These are phyloP conservation scores for Melanostigma gelatinosum DNA, from an alignment of 2,113 vertebrate species.

Conservation along the genomic window DNA sequence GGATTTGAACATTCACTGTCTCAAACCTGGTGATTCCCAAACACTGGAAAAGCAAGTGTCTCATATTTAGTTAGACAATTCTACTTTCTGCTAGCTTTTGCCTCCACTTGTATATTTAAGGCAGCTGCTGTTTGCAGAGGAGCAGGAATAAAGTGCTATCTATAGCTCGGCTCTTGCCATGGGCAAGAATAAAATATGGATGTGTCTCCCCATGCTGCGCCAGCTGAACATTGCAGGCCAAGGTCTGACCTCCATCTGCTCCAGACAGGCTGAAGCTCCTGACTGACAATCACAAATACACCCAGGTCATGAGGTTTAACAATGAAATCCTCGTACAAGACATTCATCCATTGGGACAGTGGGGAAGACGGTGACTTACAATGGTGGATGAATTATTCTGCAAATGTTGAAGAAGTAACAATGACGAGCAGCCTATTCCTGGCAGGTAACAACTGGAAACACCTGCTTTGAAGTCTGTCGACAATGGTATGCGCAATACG, in stretches of 20 bases:
- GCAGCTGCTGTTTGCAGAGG: conserved; percentile 54
- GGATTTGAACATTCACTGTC: conserved; percentile 41
- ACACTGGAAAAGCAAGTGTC: conserved; percentile 52
- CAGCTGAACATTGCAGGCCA: conserved; percentile 49
- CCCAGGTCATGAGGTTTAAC: neutral
- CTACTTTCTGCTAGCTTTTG: conserved; percentile 35
- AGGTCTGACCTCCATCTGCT: conserved; percentile 65
- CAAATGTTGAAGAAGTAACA: conserved; percentile 42
- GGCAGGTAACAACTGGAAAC: conserved; percentile 33
- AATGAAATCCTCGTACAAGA: neutral
- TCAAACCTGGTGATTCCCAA: conserved; percentile 35
- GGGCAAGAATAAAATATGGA: conserved; percentile 79
- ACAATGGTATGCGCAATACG: neutral
- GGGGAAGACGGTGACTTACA: conserved; percentile 5
- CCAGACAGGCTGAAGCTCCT: conserved; percentile 32
- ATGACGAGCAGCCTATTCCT: conserved; percentile 22
- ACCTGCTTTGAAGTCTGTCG: neutral
- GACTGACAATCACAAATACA: conserved; percentile 28
- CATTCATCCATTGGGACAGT: neutral
- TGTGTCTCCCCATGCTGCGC: conserved; percentile 58
- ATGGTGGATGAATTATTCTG: conserved; percentile 24
- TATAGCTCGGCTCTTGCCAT: conserved; percentile 76
- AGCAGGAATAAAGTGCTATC: conserved; percentile 72
- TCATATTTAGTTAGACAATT: conserved; percentile 47
- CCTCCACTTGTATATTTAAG: conserved; percentile 63